These are phyloP conservation scores for Neotragus moschatus DNA, from an alignment of 2,113 vertebrate genomes.

Conservation along the genomic window DNA sequence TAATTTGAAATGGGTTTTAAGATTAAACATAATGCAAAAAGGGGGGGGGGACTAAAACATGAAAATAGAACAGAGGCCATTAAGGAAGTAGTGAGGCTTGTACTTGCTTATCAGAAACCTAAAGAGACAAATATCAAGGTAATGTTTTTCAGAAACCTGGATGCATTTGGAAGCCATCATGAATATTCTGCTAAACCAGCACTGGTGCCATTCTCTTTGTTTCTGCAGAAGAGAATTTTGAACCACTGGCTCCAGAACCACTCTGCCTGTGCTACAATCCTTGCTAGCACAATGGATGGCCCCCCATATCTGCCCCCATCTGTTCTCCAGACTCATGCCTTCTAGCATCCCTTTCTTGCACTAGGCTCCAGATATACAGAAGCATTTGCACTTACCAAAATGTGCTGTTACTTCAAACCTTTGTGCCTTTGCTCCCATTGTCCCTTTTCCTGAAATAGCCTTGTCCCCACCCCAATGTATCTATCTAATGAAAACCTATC, in stretches of 20 bases:
- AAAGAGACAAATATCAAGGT: not conserved
- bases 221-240: not conserved
- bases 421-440: not conserved
- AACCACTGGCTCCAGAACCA: not conserved
- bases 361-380: not conserved
- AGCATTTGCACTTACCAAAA: not conserved
- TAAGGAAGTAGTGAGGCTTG: not conserved
- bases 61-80: not conserved
- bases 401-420: not conserved
- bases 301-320: not conserved
- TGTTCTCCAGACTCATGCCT: not conserved
- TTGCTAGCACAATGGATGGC: not conserved
- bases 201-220: not conserved
- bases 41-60: not conserved
- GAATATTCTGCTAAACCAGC: not conserved
- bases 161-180: not conserved
- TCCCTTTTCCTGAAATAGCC: not conserved
- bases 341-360: not conserved
- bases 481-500: not conserved
- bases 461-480: not conserved
- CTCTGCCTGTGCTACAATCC: not conserved
- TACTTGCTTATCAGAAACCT: not conserved
- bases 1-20: not conserved
- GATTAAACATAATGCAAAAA: not conserved
- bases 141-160: conserved; percentile 4